These are phyloP conservation scores for Xanthia icteritia DNA, from an alignment of 2,888 invertebrate genomes.

Conservation along the genomic window DNA sequence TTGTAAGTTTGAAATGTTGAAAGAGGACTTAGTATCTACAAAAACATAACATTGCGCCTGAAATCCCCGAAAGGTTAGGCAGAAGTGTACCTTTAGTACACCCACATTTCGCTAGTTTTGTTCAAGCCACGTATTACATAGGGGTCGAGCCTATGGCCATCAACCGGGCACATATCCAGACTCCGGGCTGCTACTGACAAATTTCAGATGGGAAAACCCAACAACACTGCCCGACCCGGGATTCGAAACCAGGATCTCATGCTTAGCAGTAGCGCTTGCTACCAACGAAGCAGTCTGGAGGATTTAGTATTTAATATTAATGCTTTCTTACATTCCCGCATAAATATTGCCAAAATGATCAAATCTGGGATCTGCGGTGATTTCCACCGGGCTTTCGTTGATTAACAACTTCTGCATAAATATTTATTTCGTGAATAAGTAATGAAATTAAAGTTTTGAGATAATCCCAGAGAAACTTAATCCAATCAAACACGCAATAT, in stretches of 20 bases:
- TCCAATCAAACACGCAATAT: conserved; percentile 12
- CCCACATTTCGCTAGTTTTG: too few species aligned
- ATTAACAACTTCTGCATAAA: conserved; percentile 30
- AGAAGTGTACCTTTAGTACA: background rate
- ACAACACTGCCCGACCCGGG: background rate
- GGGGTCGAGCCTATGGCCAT: background rate
- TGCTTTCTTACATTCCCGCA: background rate
- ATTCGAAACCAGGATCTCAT: background rate
- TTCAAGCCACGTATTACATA: background rate
- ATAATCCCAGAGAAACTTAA: background rate
- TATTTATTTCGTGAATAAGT: conserved; percentile 31
- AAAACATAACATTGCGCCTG: background rate
- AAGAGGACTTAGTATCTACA: background rate
- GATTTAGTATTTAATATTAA: background rate
- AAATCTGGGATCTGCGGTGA: conserved; percentile 1
- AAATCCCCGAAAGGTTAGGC: background rate
- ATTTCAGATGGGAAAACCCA: background rate
- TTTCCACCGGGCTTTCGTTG: conserved; percentile 40
- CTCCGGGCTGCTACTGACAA: background rate
- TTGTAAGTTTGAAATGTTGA: background rate
- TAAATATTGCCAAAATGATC: background rate
- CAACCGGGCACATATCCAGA: background rate
- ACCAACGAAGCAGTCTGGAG: background rate
- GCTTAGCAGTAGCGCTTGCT: background rate
- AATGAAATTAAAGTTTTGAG: conserved; percentile 14